Evolutionary conservation across 2,113 vertebrate genomes (phyloP).

Genomic region (Percina caprodes): DNA sequence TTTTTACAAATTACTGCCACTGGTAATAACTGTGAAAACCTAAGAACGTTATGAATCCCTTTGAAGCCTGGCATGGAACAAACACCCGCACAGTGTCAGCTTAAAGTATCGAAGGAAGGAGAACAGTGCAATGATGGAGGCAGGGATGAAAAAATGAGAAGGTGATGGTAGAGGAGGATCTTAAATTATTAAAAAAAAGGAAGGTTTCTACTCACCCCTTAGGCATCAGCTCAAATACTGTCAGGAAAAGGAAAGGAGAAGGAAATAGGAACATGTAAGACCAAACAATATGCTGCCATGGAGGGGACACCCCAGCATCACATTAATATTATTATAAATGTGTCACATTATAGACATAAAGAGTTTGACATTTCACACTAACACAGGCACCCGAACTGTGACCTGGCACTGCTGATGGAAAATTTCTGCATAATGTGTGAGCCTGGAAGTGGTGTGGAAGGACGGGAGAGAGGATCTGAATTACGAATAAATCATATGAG

Average conservation of each 20-base stretch:
- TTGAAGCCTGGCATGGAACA: slow-evolving; percentile 50
- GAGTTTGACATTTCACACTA: slow-evolving; percentile 6
- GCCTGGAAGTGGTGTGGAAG: slow-evolving; percentile 37
- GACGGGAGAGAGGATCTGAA: slow-evolving; percentile 13
- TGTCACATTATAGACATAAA: slow-evolving; percentile 5
- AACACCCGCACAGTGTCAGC: slow-evolving; percentile 24
- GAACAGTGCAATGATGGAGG: slow-evolving; percentile 1
- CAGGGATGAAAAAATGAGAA: slow-evolving; percentile 36
- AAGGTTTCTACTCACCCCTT: slow-evolving; percentile 92
- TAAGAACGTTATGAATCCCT: slow-evolving; percentile 60
- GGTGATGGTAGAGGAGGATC: slow-evolving; percentile 30
- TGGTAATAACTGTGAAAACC: slow-evolving; percentile 52
- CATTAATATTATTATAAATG: background rate
- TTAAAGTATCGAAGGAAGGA: slow-evolving; percentile 12
- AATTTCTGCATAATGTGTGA: slow-evolving; percentile 45
- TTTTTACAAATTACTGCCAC: slow-evolving; percentile 25
- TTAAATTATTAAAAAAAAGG: slow-evolving; percentile 60
- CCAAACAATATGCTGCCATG: slow-evolving; percentile 9
- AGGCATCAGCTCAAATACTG: slow-evolving; percentile 97
- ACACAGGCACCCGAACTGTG: slow-evolving; percentile 12
- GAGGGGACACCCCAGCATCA: slow-evolving; percentile 2
- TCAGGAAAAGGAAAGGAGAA: slow-evolving; percentile 29
- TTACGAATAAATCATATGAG: slow-evolving; percentile 40
- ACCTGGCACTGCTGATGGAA: slow-evolving; percentile 40
- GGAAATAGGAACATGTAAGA: slow-evolving; percentile 20